Conservation (phyloP, 2,888 invertebrate species). For the Seladonia tumulorum region DNA sequence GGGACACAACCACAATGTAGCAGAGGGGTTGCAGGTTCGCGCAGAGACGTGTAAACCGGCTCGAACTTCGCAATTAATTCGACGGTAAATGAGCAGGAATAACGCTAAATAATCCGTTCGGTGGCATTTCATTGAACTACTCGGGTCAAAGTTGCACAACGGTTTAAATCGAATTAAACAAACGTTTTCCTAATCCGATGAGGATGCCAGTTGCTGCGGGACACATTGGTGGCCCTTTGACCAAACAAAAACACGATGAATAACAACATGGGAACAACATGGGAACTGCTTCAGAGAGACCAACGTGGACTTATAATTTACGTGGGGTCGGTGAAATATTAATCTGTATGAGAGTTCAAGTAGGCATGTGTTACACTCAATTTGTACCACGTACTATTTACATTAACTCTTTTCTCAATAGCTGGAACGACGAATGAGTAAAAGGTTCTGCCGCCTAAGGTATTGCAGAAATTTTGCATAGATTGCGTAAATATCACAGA, state of each 20-base stretch:
- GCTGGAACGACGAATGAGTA: not conserved
- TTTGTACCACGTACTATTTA: not conserved
- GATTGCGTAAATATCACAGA: not conserved
- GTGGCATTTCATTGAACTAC: not conserved
- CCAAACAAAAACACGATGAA: conserved; percentile 17
- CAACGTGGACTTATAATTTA: conserved; percentile 10
- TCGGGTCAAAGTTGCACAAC: not conserved
- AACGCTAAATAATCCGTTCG: not conserved
- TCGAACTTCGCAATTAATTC: conserved; percentile 5
- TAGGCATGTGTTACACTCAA: not conserved
- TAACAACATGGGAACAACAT: too few relatives aligned
- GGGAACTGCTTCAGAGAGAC: not conserved
- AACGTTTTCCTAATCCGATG: conserved; percentile 3
- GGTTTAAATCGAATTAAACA: conserved; percentile 8
- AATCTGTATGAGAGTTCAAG: not conserved
- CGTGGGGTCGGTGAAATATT: not conserved
- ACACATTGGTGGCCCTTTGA: not conserved
- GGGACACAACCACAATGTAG: not conserved
- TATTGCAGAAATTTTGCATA: not conserved
- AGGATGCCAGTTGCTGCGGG: not conserved
- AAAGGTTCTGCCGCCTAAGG: too few relatives aligned
- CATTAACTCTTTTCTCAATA: not conserved
- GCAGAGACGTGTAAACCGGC: not conserved
- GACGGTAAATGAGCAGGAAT: not conserved
- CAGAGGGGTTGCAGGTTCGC: not conserved